Evolutionary conservation across 2,113 vertebrate genomes (phyloP), one percentile per base, ranked within the genome.

Genomic region (Poeciliopsis retropinna): DNA sequence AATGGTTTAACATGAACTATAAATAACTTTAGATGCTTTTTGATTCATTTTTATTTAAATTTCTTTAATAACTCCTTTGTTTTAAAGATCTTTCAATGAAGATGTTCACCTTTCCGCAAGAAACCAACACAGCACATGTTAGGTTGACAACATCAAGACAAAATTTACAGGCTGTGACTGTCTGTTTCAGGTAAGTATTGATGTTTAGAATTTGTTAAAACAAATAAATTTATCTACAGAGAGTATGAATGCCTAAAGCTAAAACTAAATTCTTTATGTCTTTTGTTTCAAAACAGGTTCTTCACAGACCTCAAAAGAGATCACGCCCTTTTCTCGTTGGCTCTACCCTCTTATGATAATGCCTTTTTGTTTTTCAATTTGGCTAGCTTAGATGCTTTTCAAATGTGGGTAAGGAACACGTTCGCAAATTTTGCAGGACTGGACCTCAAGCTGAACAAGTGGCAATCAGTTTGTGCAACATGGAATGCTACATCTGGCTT

Each of bases 81-180:
- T 67, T 17, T 1, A 90, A 25, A 57, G 88, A 90, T 78, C 64
- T 91, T 44, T 60, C 79, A 12, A 65, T 57, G 25, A 86, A 90
- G 77, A 89, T 85, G 72, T 89, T 91, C 19, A 85, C 74, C 31
- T 90, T 90, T 67, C 87, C 88, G 34, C 29, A 72, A 74, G 17
- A 72, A 69, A 81, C 62, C 6, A 57, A 25, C 22, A 64, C 75
- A 73, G 81, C 68, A 64, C 28, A 81, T 9, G 84, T 88, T 3
- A 87, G 67, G 61, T 15, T 92, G 31, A 70, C 61, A 17, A 72
- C 82, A 75, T 44, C 78, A 60, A 65, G 12, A 73, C 34, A 82
- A n/a, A 11, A 51, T 30, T 64, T 84, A 19, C 7, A 4, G 0
- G 81, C 75, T 30, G 19, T 84, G 0, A 69, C 74, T 2, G 66